A percentile compares a stretch with the other conserved stretches of the same genome.
These are phyloP conservation scores for Suillia variegata DNA, from an alignment of 2,888 invertebrate species.

Conservation along the genomic window DNA sequence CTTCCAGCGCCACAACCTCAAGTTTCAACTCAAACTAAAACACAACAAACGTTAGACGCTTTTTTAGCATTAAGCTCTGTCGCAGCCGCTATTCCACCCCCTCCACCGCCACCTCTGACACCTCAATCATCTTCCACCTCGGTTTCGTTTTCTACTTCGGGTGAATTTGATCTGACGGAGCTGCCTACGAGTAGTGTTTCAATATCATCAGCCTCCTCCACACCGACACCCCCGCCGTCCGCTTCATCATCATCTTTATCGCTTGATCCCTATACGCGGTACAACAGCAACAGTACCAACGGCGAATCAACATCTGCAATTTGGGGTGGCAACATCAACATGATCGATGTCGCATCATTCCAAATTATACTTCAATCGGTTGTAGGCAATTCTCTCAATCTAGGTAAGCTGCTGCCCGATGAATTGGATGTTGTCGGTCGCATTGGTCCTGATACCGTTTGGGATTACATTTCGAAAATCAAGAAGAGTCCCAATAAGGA, in stretches of 20 bases:
- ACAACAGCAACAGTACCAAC: conserved; percentile 13
- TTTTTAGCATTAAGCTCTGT: too few species aligned
- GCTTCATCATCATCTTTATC: conserved; percentile 48
- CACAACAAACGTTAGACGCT: too few species aligned
- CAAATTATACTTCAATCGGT: conserved; percentile 82
- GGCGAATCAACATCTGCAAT: conserved; percentile 25
- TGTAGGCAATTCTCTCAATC: conserved; percentile 65
- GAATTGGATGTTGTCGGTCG: conserved; percentile 89
- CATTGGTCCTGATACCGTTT: conserved; percentile 86
- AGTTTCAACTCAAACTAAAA: too few species aligned
- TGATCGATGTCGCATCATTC: conserved; percentile 90
- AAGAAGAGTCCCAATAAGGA: conserved; percentile 87
- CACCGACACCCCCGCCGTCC: conserved; percentile 52
- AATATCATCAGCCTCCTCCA: conserved; percentile 22
- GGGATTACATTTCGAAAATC: conserved; percentile 92
- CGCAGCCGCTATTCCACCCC: too few species aligned
- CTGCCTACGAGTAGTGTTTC: conserved; percentile 8
- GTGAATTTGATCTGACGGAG: conserved; percentile 21
- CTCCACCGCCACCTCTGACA: not conserved
- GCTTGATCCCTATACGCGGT: conserved; percentile 44
- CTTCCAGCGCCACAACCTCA: not conserved
- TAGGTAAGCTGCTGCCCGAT: conserved; percentile 65
- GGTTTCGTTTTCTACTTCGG: too few species aligned
- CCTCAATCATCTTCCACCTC: not conserved
- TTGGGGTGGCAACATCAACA: conserved; percentile 79